Conservation (phyloP, 1,140 invertebrate genomes). For the Lepidotrigona ventralis region DNA sequence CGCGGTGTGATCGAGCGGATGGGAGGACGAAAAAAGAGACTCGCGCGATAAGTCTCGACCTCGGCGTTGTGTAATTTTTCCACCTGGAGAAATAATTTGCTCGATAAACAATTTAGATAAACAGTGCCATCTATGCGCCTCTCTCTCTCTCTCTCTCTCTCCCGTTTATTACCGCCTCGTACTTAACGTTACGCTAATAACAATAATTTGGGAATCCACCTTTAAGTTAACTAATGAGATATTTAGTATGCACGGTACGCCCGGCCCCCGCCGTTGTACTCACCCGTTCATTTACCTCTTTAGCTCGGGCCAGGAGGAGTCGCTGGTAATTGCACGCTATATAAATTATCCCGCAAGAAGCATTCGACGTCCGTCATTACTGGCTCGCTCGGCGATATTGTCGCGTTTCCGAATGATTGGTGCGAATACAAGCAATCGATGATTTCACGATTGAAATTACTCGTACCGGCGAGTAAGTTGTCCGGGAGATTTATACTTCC, state of each 20-base stretch:
- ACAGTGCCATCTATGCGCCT: background rate
- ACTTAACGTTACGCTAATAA: conserved; percentile 33
- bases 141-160: too few relatives aligned
- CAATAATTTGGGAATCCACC: conserved; percentile 32
- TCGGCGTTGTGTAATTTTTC: background rate
- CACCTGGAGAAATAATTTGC: conserved; percentile 10
- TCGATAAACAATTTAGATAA: conserved; percentile 35
- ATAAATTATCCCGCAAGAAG: conserved; percentile 32
- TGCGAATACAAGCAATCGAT: background rate
- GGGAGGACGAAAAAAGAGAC: too few relatives aligned
- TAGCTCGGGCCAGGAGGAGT: background rate
- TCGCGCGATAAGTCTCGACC: background rate
- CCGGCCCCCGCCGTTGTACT: background rate
- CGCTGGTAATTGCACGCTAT: background rate
- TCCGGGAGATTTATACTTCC: background rate
- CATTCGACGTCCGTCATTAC: conserved; percentile 11
- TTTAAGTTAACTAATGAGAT: conserved; percentile 44
- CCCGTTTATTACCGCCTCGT: background rate
- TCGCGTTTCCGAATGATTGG: background rate
- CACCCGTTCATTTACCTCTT: conserved; percentile 33
- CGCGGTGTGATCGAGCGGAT: too few relatives aligned
- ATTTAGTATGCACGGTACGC: conserved; percentile 39
- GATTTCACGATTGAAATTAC: conserved; percentile 20
- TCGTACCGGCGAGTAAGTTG: background rate
- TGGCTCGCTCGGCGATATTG: background rate